These are phyloP conservation scores for Poecilus cupreus DNA, from an alignment of 2,888 invertebrate genomes.

Conservation along the genomic window DNA sequence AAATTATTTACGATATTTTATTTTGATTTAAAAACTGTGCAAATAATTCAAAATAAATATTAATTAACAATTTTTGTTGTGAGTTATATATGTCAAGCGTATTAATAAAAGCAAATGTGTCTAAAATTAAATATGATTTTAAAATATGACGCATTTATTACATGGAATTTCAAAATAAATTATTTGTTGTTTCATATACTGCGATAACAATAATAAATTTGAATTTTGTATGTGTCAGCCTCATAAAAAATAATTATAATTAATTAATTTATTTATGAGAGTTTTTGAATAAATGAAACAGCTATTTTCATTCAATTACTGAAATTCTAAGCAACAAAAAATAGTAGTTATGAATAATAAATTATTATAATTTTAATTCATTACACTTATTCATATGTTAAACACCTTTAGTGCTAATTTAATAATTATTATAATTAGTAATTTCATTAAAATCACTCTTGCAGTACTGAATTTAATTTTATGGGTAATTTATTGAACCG, in stretches of 20 bases:
- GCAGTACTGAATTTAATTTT: too few species aligned
- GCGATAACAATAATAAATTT: neutral
- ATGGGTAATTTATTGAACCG: too few species aligned
- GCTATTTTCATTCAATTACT: constrained; percentile 15
- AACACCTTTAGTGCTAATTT: neutral
- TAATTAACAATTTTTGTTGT: constrained; percentile 19
- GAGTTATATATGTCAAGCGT: neutral
- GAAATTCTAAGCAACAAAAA: neutral
- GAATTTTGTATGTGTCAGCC: constrained; percentile 2
- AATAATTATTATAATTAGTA: neutral
- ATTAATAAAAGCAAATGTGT: constrained; percentile 11
- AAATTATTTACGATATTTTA: too few species aligned
- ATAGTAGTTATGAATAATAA: neutral
- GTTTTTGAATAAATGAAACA: constrained; percentile 1
- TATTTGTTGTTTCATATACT: neutral
- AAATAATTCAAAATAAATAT: constrained; percentile 32
- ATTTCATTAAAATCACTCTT: neutral
- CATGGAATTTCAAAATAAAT: neutral
- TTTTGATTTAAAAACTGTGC: too few species aligned
- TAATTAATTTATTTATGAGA: constrained; percentile 13
- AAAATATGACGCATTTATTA: constrained; percentile 7
- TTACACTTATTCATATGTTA: neutral
- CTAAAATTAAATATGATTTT: constrained; percentile 24
- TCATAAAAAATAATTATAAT: constrained; percentile 15
- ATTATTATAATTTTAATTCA: neutral